These are phyloP conservation scores for Cynopterus sphinx DNA, from an alignment of 2,797 vertebrate genomes.

Conservation along the genomic window DNA sequence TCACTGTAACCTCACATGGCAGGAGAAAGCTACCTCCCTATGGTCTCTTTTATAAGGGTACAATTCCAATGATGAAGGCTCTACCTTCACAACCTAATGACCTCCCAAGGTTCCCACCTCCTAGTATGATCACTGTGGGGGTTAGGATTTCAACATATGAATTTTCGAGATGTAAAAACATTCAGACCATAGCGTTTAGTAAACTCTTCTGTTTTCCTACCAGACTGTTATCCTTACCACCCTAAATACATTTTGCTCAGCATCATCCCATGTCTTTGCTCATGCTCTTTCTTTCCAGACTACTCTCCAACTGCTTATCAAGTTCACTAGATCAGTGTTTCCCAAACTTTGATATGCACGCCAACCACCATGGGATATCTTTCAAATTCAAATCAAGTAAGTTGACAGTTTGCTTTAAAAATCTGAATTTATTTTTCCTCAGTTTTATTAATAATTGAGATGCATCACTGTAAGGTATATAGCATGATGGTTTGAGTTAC, in stretches of 20 bases:
- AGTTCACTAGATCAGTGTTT: not conserved
- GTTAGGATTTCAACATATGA: not conserved
- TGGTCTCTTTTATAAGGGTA: not conserved
- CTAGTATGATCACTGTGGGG: not conserved
- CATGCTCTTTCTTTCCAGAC: not conserved
- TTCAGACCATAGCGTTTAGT: not conserved
- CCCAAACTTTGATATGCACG: not conserved
- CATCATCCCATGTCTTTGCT: not conserved
- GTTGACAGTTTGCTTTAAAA: not conserved
- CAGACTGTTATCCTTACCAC: not conserved
- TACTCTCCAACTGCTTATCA: not conserved
- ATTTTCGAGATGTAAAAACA: not conserved
- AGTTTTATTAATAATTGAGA: not conserved
- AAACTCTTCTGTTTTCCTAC: not conserved
- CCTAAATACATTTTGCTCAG: not conserved
- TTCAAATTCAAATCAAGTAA: not conserved
- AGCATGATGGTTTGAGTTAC: not conserved
- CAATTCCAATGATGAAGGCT: not conserved
- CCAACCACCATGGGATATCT: not conserved
- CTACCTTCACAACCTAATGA: not conserved
- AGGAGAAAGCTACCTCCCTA: not conserved
- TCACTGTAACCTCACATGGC: not conserved
- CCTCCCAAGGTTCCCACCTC: not conserved
- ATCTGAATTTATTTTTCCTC: not conserved
- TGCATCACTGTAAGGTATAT: not conserved